phyloP scores from a whole-genome alignment of 2,113 vertebrate species.

The Hirundichthys speculiger region DNA sequence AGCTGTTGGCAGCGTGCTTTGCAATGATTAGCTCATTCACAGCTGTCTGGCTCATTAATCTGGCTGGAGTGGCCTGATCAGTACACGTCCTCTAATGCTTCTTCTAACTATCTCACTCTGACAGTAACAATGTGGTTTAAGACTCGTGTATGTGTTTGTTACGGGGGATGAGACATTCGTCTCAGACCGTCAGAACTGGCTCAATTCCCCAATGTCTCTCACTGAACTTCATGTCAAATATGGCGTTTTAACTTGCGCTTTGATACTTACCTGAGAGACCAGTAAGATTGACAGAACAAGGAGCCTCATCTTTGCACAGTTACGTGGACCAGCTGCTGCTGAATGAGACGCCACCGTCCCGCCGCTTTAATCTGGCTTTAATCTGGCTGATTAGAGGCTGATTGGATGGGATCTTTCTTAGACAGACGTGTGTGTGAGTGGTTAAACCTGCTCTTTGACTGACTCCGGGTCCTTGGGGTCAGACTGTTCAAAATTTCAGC shows the following conservation, averaged over 20 bases:
- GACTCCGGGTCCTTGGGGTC: no score
- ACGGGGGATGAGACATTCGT: neutral
- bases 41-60: constrained; percentile 4
- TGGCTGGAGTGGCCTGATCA: neutral
- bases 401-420: constrained; percentile 7
- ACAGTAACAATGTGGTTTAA: constrained; percentile 7
- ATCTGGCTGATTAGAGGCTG: constrained; percentile 9
- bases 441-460: no score
- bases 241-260: neutral
- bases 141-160: neutral
- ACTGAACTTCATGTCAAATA: neutral
- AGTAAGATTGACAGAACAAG: constrained; percentile 11
- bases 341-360: neutral
- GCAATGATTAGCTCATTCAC: neutral
- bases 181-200: neutral
- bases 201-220: neutral
- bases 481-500: no score
- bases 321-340: constrained; percentile 19
- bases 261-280: neutral
- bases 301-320: constrained; percentile 29
- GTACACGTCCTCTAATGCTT: neutral
- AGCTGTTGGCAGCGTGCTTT: constrained; percentile 7
- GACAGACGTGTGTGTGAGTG: neutral
- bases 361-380: no score
- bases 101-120: neutral